Conservation (phyloP, 2,797 vertebrate species). For the Sebastes cheni region DNA sequence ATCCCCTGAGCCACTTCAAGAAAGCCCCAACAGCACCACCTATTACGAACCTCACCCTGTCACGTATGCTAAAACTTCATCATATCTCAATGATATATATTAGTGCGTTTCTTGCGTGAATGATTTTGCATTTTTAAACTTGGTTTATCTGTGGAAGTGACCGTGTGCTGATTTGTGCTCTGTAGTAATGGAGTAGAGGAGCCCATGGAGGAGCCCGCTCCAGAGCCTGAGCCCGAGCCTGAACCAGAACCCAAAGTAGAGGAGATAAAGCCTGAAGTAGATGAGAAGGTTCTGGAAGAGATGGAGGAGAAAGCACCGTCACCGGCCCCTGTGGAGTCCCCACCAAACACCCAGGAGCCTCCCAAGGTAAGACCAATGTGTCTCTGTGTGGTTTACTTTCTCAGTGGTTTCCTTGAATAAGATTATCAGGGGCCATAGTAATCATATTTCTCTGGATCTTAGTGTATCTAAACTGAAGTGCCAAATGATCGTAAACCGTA, state of each 20-base stretch:
- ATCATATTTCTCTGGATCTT: background rate
- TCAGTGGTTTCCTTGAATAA: background rate
- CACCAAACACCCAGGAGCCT: conserved; percentile 89
- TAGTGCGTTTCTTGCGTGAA: background rate
- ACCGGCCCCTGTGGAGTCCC: conserved; percentile 89
- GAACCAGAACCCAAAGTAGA: conserved; percentile 92
- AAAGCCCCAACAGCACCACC: conserved; percentile 87
- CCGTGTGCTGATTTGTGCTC: background rate
- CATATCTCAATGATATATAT: background rate
- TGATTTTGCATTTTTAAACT: background rate
- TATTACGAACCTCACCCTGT: conserved; percentile 93
- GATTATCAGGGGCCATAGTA: background rate
- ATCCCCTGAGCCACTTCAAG: conserved; percentile 92
- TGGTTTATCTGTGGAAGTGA: background rate
- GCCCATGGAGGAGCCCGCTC: conserved; percentile 89
- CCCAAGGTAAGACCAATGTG: conserved; percentile 85
- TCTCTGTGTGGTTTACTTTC: background rate
- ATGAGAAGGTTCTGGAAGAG: conserved; percentile 92
- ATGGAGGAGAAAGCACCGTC: conserved; percentile 91
- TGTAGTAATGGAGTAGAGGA: conserved; percentile 94
- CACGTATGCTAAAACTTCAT: conserved; percentile 75
- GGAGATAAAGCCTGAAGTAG: conserved; percentile 87
- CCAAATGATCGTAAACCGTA: too few relatives aligned
- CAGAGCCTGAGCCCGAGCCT: conserved; percentile 89
- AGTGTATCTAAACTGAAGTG: background rate